Evolutionary conservation across 2,113 vertebrate species (phyloP), one percentile per base, ranked within the genome.

Genomic region (Promerops cafer): DNA sequence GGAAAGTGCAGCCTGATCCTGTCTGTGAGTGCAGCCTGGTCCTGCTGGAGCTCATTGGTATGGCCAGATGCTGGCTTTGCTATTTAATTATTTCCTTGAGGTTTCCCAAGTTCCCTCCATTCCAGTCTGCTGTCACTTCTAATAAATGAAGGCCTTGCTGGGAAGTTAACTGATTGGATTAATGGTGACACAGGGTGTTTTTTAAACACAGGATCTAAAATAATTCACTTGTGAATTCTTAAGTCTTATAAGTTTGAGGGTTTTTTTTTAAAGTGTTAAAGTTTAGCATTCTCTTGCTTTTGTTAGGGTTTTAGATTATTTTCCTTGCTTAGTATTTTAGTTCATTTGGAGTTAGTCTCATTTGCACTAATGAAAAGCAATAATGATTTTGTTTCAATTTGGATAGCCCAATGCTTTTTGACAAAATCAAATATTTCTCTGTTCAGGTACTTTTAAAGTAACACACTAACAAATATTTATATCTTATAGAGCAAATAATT

Each of bases 181-280:
- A 83, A 90, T 64, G 49, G 37, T 90, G 93, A 93, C 91, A 90
- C 65, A 87, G 37, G 9, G 68, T 94, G 22, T 19, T 87, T 86
- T 94, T 89, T 90, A 87, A 95, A 89, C 45, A 79, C 17, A 78
- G 50, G 19, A 54, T 88, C 70, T 63, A 90, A 95, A 95, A 83
- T 83, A 39, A 4, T 63, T 61, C 45, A 37, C 44, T 82, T 90
- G 37, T 30, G 30, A 22, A 37, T 90, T 83, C 35, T 68, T 70
- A 57, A 26, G 23, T 63, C 20, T 81, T 60, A 16, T 20, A 87
- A 64, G 12, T 64, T 53, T 35, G 42, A 30, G 24, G 37, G 6
- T 1, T 77, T 72, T 77, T 72, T 75, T 64, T 40, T 2, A 19
- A 87, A 68, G 11, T 33, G 13, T 16, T 50, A 27, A 49, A 61